Conservation (phyloP, 2,113 vertebrate species). For the Otus sunia region DNA sequence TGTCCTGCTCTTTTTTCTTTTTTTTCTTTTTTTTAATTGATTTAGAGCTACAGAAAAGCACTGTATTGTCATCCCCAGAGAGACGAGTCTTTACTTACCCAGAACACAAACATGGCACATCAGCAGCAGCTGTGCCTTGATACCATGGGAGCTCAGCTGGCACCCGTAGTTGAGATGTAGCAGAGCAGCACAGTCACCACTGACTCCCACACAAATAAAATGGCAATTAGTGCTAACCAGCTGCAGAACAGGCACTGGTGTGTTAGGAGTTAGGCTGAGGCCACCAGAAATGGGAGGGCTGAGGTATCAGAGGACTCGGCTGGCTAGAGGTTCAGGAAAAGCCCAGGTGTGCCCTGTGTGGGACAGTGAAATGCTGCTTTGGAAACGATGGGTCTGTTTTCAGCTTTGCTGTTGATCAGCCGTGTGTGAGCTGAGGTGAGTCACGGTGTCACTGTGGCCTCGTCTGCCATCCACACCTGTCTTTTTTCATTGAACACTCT, state of each 20-base stretch:
- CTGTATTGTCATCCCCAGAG: neutral
- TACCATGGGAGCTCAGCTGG: neutral
- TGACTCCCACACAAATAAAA: neutral
- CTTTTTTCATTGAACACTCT: neutral
- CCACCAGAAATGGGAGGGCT: neutral
- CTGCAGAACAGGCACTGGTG: neutral
- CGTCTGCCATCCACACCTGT: neutral
- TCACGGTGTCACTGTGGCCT: neutral
- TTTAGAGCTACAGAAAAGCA: neutral
- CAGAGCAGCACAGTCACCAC: neutral
- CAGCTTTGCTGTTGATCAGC: neutral
- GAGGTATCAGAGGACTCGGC: no score
- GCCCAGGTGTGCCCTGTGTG: neutral
- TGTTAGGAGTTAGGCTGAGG: neutral
- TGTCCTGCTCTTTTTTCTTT: neutral
- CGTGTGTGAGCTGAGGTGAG: neutral
- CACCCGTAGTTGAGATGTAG: neutral
- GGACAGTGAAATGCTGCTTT: neutral
- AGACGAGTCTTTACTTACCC: neutral
- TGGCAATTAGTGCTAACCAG: neutral
- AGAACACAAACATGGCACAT: neutral
- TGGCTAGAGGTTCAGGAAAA: neutral
- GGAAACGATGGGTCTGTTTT: accelerated
- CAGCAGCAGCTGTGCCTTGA: neutral
- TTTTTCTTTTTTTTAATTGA: neutral